Conservation (phyloP, 1,140 invertebrate species). For the Drosophila triauraria region DNA sequence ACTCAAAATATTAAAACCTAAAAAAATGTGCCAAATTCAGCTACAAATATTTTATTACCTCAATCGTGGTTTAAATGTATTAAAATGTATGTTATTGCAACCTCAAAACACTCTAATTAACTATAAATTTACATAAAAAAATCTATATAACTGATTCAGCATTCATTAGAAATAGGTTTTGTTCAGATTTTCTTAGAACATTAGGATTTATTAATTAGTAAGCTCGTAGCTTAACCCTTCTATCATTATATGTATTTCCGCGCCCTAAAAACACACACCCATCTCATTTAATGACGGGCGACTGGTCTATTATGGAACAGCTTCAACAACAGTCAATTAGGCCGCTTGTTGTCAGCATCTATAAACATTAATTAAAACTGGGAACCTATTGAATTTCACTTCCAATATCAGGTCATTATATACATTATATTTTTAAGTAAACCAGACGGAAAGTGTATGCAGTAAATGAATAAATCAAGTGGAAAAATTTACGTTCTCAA, state of each 20-base stretch:
- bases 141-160: too few relatives aligned
- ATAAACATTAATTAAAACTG: conserved; percentile 42
- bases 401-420: conserved; percentile 28
- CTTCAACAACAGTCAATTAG: conserved; percentile 44
- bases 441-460: conserved; percentile 27
- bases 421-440: conserved; percentile 15
- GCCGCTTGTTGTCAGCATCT: conserved; percentile 33
- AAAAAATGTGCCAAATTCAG: neutral
- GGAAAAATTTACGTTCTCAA: conserved; percentile 63
- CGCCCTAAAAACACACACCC: conserved; percentile 2
- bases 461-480: conserved; percentile 64
- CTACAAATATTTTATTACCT: neutral
- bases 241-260: neutral
- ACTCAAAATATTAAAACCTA: neutral
- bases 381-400: conserved; percentile 16
- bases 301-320: conserved; percentile 39
- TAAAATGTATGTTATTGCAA: too few relatives aligned
- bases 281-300: conserved; percentile 7
- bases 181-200: too few relatives aligned
- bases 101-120: too few relatives aligned
- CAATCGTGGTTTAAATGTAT: too few relatives aligned
- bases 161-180: neutral
- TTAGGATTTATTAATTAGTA: neutral
- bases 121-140: neutral
- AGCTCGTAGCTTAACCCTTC: neutral